A percentile compares a stretch with the other conserved stretches of the same genome.
These are phyloP conservation scores for Pyrochroa serraticornis DNA, from an alignment of 2,888 invertebrate species.

Conservation along the genomic window DNA sequence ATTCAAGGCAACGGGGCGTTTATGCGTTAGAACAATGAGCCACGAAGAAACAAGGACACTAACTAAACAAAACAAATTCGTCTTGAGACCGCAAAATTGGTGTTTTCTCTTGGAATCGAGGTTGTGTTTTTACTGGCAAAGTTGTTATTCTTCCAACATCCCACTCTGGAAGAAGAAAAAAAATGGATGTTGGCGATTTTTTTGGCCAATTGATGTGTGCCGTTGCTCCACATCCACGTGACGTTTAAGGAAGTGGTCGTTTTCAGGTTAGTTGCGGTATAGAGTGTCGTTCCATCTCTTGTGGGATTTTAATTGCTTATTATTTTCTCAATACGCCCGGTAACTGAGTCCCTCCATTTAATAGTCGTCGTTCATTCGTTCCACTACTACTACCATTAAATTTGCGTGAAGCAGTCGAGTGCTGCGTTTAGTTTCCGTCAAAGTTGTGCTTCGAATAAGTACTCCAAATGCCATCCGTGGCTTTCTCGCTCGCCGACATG, in stretches of 20 bases:
- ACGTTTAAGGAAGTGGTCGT: constrained; percentile 19
- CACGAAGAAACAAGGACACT: not conserved
- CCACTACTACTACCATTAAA: constrained; percentile 1
- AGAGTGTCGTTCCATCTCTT: constrained; percentile 7
- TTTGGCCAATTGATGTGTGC: constrained; percentile 2
- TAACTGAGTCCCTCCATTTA: constrained; percentile 12
- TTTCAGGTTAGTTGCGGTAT: constrained; percentile 1
- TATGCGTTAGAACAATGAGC: not conserved
- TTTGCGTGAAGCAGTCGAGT: too few relatives aligned
- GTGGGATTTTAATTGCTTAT: constrained; percentile 9
- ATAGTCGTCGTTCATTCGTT: not conserved
- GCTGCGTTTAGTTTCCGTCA: too few relatives aligned
- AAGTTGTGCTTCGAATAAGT: not conserved
- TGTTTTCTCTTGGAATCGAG: not conserved
- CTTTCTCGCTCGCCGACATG: constrained; percentile 26
- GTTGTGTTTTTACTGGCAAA: not conserved
- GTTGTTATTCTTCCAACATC: not conserved
- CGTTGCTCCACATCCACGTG: constrained; percentile 20
- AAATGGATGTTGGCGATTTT: not conserved
- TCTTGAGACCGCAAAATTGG: not conserved
- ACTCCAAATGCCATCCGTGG: constrained; percentile 29
- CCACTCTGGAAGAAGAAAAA: not conserved
- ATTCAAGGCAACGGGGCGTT: too few relatives aligned
- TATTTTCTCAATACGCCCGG: constrained; percentile 8
- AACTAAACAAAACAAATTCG: not conserved